Conservation (phyloP, 2,113 vertebrate species). For the Anseranas semipalmata region DNA sequence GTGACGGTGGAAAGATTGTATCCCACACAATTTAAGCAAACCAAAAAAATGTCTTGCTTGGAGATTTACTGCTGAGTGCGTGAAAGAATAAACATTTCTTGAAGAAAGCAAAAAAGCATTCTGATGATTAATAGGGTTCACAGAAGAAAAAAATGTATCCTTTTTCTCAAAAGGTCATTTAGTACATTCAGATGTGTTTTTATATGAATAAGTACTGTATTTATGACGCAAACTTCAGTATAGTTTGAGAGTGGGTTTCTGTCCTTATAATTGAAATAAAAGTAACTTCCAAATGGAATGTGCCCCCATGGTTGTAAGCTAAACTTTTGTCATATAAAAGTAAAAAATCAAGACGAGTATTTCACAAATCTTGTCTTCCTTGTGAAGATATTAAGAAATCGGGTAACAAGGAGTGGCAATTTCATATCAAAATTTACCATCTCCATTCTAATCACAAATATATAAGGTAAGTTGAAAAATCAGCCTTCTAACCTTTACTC, state of each 20-base stretch:
- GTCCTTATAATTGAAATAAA: not conserved
- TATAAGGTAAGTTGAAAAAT: rapidly evolving
- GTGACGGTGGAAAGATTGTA: not conserved
- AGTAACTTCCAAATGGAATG: not conserved
- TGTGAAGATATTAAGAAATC: not conserved
- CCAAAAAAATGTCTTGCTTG: not conserved
- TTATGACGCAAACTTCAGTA: not conserved
- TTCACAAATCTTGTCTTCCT: not conserved
- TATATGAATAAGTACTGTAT: not conserved
- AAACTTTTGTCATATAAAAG: not conserved
- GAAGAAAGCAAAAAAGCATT: not conserved
- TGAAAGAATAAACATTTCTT: not conserved
- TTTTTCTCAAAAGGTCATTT: not conserved
- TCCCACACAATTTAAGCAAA: not conserved
- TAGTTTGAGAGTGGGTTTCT: not conserved
- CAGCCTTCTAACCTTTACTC: rapidly evolving
- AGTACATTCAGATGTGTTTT: too few species aligned
- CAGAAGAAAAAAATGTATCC: not conserved
- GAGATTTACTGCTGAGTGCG: not conserved
- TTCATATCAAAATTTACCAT: not conserved
- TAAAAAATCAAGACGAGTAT: not conserved
- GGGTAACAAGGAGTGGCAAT: not conserved
- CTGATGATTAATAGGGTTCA: not conserved
- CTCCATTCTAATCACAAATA: not conserved
- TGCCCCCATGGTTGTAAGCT: rapidly evolving